phyloP scores from a whole-genome alignment of 1,140 invertebrate species.

The Proctacanthus coquilletti region DNA sequence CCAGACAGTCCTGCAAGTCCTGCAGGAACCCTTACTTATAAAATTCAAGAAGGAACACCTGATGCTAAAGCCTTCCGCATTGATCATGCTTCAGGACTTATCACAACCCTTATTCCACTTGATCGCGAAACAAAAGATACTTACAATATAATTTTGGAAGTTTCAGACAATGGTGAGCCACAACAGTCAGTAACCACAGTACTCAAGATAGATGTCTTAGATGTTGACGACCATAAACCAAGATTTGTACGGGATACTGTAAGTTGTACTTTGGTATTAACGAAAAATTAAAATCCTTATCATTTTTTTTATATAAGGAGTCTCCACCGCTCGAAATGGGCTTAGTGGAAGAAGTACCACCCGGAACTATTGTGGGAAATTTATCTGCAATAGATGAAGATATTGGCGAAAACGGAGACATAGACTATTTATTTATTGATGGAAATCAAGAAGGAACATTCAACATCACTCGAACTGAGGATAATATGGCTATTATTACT shows the following conservation, averaged over 20 bases:
- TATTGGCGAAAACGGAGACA: constrained; percentile 54
- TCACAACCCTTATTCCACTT: constrained; percentile 48
- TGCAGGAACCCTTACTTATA: constrained; percentile 56
- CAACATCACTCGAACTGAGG: constrained; percentile 40
- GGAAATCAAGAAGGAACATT: constrained; percentile 57
- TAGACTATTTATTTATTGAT: constrained; percentile 56
- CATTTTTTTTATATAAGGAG: no score
- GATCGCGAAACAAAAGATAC: constrained; percentile 55
- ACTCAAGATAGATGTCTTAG: constrained; percentile 49
- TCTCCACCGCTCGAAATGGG: constrained; percentile 44
- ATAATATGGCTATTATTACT: constrained; percentile 48
- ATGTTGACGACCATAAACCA: constrained; percentile 67
- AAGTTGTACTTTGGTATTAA: constrained; percentile 19
- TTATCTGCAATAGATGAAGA: constrained; percentile 58
- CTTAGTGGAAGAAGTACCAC: constrained; percentile 46
- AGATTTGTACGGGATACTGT: constrained; percentile 52
- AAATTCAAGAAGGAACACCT: constrained; percentile 49
- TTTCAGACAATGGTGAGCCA: constrained; percentile 55
- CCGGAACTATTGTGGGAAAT: constrained; percentile 46
- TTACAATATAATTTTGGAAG: constrained; percentile 59
- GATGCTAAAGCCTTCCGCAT: constrained; percentile 51
- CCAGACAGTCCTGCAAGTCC: constrained; percentile 59
- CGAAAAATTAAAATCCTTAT: no score
- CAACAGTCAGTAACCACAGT: constrained; percentile 57
- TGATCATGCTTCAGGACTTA: constrained; percentile 49